phyloP scores from a whole-genome alignment of 2,113 vertebrate genomes.

The Ploceus nigricollis region DNA sequence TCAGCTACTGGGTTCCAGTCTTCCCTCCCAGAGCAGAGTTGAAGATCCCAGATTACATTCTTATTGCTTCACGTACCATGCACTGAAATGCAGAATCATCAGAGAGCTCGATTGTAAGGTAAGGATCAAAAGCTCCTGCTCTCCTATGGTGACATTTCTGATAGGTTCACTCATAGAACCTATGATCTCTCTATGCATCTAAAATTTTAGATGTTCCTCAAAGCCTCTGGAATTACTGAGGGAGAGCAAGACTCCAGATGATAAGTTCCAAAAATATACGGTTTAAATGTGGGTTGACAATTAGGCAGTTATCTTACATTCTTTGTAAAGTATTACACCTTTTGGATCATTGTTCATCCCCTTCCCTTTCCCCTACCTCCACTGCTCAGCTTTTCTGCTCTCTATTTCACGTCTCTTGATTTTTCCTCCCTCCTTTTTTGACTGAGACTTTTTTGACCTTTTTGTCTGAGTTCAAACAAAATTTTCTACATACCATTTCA shows the following conservation, averaged over 20 bases:
- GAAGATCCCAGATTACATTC: not conserved
- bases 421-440: not conserved
- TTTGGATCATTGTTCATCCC: not conserved
- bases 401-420: accelerated
- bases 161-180: not conserved
- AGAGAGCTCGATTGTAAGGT: not conserved
- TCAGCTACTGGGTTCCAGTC: not conserved
- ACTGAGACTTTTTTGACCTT: not conserved
- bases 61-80: not conserved
- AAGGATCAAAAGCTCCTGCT: not conserved
- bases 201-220: not conserved
- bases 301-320: not conserved
- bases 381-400: not conserved
- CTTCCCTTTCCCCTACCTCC: not conserved
- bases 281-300: not conserved
- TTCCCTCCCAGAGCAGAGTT: not conserved
- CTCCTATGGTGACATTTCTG: not conserved
- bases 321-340: not conserved
- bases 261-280: not conserved
- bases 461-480: not conserved
- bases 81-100: not conserved
- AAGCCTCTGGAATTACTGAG: not conserved
- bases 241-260: not conserved
- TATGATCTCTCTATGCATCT: not conserved
- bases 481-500: not conserved